These are phyloP conservation scores for Drosophila elegans DNA, from an alignment of 1,140 invertebrate species.

Conservation along the genomic window DNA sequence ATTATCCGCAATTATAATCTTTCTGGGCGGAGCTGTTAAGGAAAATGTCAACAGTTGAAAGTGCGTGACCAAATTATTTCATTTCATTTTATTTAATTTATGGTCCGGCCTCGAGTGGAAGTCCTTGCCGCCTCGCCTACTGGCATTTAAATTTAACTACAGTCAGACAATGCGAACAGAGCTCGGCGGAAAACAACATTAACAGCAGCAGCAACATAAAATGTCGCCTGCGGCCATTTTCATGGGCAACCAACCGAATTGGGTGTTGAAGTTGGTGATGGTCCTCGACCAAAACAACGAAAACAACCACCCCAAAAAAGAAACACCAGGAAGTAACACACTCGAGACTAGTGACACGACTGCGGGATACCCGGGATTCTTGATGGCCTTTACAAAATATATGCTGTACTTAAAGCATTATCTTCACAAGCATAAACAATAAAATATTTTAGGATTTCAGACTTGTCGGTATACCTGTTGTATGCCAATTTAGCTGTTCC, in stretches of 20 bases:
- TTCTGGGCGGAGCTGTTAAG: constrained; percentile 31
- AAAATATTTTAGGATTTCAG: not conserved
- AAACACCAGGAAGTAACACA: constrained; percentile 3
- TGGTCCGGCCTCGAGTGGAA: constrained; percentile 19
- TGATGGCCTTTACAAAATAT: not conserved
- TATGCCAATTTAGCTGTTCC: no score
- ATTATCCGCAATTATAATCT: constrained; percentile 36
- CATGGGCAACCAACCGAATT: constrained; percentile 65
- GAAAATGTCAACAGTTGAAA: constrained; percentile 55
- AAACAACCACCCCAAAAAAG: constrained; percentile 21
- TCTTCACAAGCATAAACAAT: no score
- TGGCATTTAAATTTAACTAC: constrained; percentile 75
- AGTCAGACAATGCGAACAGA: constrained; percentile 53
- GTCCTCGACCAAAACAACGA: constrained; percentile 34
- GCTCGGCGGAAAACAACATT: constrained; percentile 25
- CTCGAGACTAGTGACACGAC: not conserved
- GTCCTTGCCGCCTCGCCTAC: constrained; percentile 30
- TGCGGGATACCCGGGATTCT: not conserved
- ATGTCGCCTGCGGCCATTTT: constrained; percentile 72
- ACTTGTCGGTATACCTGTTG: no score
- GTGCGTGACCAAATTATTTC: constrained; percentile 60
- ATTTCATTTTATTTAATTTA: constrained; percentile 73
- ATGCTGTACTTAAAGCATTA: no score
- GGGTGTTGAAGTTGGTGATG: constrained; percentile 58
- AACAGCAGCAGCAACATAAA: constrained; percentile 56